A percentile compares a stretch with the other conserved stretches of the same genome.
Conservation (phyloP, 2,888 invertebrate genomes). For the Gymnosoma rotundatum region DNA sequence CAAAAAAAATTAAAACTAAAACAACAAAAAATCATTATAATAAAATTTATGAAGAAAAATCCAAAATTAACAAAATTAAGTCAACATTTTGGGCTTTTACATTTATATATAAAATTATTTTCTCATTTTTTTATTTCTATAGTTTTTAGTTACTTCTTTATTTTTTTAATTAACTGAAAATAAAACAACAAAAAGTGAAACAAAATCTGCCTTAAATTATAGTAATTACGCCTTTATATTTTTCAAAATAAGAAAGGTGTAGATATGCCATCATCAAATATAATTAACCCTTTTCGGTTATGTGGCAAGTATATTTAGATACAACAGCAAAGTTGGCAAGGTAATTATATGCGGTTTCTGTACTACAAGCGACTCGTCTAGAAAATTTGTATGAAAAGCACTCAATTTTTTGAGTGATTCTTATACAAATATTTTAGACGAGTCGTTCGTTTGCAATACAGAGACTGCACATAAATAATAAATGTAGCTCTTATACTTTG, state of each 20-base stretch:
- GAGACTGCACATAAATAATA: no score
- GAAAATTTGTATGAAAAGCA: no score
- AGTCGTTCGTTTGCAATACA: no score
- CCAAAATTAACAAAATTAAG: constrained; percentile 57
- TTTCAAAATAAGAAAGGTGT: constrained; percentile 72
- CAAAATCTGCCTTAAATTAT: constrained; percentile 88
- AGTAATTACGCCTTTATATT: constrained; percentile 82
- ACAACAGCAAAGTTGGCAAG: neutral
- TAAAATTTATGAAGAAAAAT: constrained; percentile 81
- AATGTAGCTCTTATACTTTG: no score
- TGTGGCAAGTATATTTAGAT: neutral
- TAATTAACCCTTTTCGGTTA: constrained; percentile 53
- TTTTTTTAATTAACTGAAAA: constrained; percentile 69
- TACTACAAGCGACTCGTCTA: no score
- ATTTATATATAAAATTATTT: constrained; percentile 2
- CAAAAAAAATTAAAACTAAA: constrained; percentile 60
- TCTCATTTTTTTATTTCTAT: constrained; percentile 18
- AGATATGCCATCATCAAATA: constrained; percentile 51
- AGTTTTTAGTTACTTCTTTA: constrained; percentile 15
- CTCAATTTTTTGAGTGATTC: no score
- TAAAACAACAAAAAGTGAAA: constrained; percentile 75
- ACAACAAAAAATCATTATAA: constrained; percentile 54
- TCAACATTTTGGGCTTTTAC: constrained; percentile 61
- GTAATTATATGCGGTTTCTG: no score
- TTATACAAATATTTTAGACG: no score